Evolutionary conservation across 2,797 vertebrate species (phyloP), one percentile per base, ranked within the genome.

Genomic region (Lepus townsendii): DNA sequence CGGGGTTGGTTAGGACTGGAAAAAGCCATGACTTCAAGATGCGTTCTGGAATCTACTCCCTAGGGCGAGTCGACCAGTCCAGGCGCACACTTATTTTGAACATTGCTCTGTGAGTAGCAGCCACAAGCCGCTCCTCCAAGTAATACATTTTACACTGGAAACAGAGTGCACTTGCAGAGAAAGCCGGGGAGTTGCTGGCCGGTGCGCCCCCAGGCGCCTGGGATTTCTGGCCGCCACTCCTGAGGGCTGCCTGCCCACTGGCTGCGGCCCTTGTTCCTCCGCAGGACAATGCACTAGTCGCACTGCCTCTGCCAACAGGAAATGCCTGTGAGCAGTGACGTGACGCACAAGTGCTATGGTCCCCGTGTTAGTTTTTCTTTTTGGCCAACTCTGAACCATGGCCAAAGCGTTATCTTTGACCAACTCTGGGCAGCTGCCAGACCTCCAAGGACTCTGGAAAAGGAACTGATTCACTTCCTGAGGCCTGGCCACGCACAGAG

Each of bases 331-430:
- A 83, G 88, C 50, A 4, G 27, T 26, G 22, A 10, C 26, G 4
- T 68, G 73, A 50, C 60, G 35, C 26, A 20, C 54, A 47, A 79
- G 65, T 47, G 24, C 78, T 76, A 14, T 0, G 10, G 27, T 76
- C 27, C 65, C 20, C 82, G 54, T 47, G 62, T 62, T 90, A 72
- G 72, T 57, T 95, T 95, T 95, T 68, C 87, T 89, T 93, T 88
- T 75, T 4, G 4, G 52, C 57, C 50, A 94, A 52, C 60, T 89
- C 24, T 84, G 69, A 88, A 83, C 78, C 0, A 1, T 2, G 17
- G 78, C 86, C 86, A 62, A 93, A n/a, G 27, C 62, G 47, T 57
- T 35, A 32, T 17, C 71, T 83, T 65, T 83, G 62, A 47, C n/a
- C 42, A 47, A 47, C 71, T 65, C 42, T 38, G 16, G 69, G 42